Percentiles rank a stretch among this genome's conserved stretches.
These are phyloP conservation scores for Sparidentex hasta DNA, from an alignment of 2,797 vertebrate genomes.

Conservation along the genomic window DNA sequence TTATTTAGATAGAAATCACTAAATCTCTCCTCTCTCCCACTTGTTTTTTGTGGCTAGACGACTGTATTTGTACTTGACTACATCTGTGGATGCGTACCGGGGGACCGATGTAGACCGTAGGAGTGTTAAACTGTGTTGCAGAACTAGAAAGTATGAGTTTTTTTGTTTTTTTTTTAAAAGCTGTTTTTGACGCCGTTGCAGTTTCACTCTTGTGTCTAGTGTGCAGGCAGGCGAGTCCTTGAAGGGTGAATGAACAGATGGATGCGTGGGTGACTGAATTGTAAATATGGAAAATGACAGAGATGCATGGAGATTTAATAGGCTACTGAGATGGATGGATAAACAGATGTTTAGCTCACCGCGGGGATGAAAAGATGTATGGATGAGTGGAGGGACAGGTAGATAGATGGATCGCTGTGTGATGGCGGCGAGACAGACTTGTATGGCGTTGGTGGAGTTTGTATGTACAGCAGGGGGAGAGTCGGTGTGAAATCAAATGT, in stretches of 20 bases:
- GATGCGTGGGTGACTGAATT: constrained; percentile 45
- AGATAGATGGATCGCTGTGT: constrained; percentile 14
- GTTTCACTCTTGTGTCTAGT: neutral
- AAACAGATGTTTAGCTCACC: constrained; percentile 62
- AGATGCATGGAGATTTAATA: constrained; percentile 57
- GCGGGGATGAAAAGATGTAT: constrained; percentile 36
- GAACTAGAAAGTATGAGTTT: neutral
- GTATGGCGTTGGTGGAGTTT: constrained; percentile 2
- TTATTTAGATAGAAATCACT: too few relatives aligned
- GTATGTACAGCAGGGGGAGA: neutral
- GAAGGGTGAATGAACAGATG: constrained; percentile 25
- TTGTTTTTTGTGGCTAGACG: neutral
- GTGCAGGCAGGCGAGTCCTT: neutral
- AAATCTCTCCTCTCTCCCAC: neutral
- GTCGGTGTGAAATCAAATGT: constrained; percentile 5
- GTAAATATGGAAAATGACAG: constrained; percentile 49
- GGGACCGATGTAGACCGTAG: neutral
- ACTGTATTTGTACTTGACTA: too few relatives aligned
- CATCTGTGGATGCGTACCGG: neutral
- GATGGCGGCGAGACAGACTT: constrained; percentile 5
- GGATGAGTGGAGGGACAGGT: constrained; percentile 1
- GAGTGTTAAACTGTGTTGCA: neutral
- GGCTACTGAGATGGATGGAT: constrained; percentile 58
- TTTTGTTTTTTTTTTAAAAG: neutral
- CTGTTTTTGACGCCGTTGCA: neutral